A percentile compares a stretch with the other conserved stretches of the same genome.
Conservation (phyloP, 2,888 invertebrate species). For the Beris morrisii region DNA sequence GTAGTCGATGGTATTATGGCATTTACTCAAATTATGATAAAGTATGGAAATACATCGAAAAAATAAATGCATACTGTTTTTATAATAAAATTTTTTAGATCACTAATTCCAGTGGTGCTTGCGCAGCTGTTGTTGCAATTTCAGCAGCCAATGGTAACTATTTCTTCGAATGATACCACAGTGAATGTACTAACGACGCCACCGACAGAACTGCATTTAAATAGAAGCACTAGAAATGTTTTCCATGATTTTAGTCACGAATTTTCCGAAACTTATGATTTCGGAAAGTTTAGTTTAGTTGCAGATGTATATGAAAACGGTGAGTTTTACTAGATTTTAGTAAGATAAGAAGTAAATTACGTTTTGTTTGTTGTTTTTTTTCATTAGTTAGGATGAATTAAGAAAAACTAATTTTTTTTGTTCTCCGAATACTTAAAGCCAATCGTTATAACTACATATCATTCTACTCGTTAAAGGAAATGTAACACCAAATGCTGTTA, state of each 20-base stretch:
- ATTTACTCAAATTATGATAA: slow-evolving; percentile 54
- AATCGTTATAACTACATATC: no score
- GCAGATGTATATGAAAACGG: slow-evolving; percentile 8
- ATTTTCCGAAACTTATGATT: slow-evolving; percentile 3
- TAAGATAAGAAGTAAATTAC: not conserved
- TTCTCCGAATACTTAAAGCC: no score
- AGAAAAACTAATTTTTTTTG: no score
- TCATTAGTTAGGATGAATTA: no score
- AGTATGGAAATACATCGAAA: slow-evolving; percentile 44
- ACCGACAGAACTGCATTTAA: not conserved
- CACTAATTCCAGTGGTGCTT: slow-evolving; percentile 52
- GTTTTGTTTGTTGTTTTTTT: no score
- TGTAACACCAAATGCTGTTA: not conserved
- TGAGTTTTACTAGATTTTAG: not conserved
- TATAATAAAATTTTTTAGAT: slow-evolving; percentile 43
- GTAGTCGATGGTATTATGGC: slow-evolving; percentile 66
- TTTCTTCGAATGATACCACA: not conserved
- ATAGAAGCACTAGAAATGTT: not conserved
- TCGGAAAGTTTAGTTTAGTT: not conserved
- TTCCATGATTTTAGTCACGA: not conserved
- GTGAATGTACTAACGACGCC: not conserved
- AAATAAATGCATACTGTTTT: not conserved
- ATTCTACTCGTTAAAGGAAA: not conserved
- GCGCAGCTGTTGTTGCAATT: slow-evolving; percentile 54
- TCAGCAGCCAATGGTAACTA: slow-evolving; percentile 42